Evolutionary conservation across 1,140 invertebrate species (phyloP).

Genomic region (Pectinophora gossypiella): DNA sequence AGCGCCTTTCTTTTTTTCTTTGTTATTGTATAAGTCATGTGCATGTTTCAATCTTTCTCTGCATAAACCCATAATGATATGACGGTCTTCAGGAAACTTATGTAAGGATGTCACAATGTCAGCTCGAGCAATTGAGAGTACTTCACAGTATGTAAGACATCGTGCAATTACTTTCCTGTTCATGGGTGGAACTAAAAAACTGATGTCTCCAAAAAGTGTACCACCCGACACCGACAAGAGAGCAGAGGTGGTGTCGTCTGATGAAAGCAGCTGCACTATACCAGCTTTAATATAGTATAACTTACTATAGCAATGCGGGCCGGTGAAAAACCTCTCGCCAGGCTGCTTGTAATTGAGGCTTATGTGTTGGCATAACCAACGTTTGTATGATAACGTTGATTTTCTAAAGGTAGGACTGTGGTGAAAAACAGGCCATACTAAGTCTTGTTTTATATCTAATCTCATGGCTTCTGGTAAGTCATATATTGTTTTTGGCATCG

Average conservation of each 20-base stretch:
- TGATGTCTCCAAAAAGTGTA: conserved; percentile 54
- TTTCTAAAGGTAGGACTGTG: conserved; percentile 54
- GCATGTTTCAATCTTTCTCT: conserved; percentile 51
- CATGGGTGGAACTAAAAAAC: conserved; percentile 36
- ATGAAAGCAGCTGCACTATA: conserved; percentile 49
- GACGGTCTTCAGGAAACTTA: conserved; percentile 45
- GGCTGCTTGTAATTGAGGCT: conserved; percentile 50
- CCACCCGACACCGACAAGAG: conserved; percentile 50
- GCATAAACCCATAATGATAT: conserved; percentile 27
- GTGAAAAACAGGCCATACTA: conserved; percentile 55
- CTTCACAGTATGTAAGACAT: conserved; percentile 57
- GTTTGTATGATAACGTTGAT: conserved; percentile 40
- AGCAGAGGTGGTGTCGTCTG: conserved; percentile 46
- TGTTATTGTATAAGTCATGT: conserved; percentile 43
- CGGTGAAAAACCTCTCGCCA: conserved; percentile 46
- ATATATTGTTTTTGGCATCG: conserved; percentile 36
- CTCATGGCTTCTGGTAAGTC: conserved; percentile 48
- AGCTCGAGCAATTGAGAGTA: conserved; percentile 33
- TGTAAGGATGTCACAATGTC: conserved; percentile 40
- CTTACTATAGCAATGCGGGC: conserved; percentile 33
- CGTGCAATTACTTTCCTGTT: conserved; percentile 37
- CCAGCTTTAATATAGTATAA: conserved; percentile 58
- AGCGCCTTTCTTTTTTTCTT: conserved; percentile 41
- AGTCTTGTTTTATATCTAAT: conserved; percentile 45
- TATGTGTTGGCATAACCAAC: conserved; percentile 43